phyloP scores from a whole-genome alignment of 2,888 invertebrate species.

The Mythimna impura region DNA sequence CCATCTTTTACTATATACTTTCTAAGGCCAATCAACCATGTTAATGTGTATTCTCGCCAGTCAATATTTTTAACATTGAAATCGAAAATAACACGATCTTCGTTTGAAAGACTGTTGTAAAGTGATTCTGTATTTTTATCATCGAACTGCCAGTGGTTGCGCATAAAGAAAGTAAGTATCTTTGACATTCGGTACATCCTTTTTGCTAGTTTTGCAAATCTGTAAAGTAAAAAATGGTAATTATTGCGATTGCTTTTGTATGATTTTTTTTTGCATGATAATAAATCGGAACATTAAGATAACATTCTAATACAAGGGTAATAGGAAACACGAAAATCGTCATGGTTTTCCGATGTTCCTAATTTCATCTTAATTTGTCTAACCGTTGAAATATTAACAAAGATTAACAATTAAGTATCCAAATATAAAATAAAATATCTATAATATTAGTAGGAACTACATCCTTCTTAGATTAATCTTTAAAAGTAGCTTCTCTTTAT shows the following conservation, averaged over 20 bases:
- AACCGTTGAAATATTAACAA: too few relatives aligned
- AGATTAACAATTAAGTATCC: too few relatives aligned
- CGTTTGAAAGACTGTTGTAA: slow-evolving; percentile 19
- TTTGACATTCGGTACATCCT: slow-evolving; percentile 9
- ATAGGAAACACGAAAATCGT: too few relatives aligned
- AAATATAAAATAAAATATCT: too few relatives aligned
- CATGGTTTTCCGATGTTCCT: too few relatives aligned
- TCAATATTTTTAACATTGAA: slow-evolving; percentile 16
- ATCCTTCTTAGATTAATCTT: too few relatives aligned
- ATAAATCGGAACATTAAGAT: too few relatives aligned
- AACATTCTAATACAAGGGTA: too few relatives aligned
- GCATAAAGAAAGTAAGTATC: neutral
- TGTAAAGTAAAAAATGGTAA: neutral
- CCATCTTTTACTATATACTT: slow-evolving; percentile 28
- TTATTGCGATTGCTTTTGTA: neutral
- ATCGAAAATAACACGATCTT: slow-evolving; percentile 23
- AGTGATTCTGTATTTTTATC: slow-evolving; percentile 24
- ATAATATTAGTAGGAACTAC: too few relatives aligned
- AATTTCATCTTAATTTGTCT: too few relatives aligned
- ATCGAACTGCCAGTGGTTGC: slow-evolving; percentile 17
- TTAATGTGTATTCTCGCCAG: slow-evolving; percentile 1
- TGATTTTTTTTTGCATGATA: too few relatives aligned
- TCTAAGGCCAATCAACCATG: neutral
- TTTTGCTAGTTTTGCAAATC: slow-evolving; percentile 8
- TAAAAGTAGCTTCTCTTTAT: too few relatives aligned